Evolutionary conservation across 2,113 vertebrate genomes (phyloP), one percentile per base, ranked within the genome.

Genomic region (Odontophorus gujanensis): DNA sequence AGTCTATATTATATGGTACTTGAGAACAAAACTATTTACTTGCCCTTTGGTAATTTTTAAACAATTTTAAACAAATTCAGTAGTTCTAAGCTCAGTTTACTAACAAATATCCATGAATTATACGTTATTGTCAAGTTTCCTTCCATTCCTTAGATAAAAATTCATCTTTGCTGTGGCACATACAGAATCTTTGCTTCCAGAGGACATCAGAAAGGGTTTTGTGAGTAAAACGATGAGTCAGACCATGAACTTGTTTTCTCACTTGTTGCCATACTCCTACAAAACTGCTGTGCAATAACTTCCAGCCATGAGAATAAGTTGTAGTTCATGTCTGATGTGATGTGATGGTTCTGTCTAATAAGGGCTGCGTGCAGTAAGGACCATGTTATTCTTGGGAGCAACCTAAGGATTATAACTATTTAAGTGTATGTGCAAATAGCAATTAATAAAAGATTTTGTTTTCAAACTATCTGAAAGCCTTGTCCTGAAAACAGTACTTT

Each of bases 371-470:
- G 25, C n/a, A 38, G 15, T 51, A 42, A 50, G 40, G 34, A 74
- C 8, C 3, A 1, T 5, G 24, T 19, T 50, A 36, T 51, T 57
- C 71, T 40, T 28, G 50, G 61, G 32, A 81, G n/a, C 36, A 36
- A 26, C 34, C 24, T 22, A 36, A 48, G 38, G 25, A 42, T 77
- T 89, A 1, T 25, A 61, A 43, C 53, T 63, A 15, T 68, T 77
- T 34, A 48, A 48, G n/a, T 47, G 11, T 38, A 42, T 40, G 30
- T 26, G 32, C 74, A 15, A 73, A 81, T 76, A 66, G 36, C 25
- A 84, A 47, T 65, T 83, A 68, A 73, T 92, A 92, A 69, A 92
- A 92, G 38, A 83, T 50, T 11, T 43, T 67, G 26, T 59, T 83
- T 89, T 87, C 25, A 78, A 53, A 71, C 55, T 42, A 6, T 92